Evolutionary conservation across 1,140 invertebrate genomes (phyloP).

Genomic region (Euura lappo): DNA sequence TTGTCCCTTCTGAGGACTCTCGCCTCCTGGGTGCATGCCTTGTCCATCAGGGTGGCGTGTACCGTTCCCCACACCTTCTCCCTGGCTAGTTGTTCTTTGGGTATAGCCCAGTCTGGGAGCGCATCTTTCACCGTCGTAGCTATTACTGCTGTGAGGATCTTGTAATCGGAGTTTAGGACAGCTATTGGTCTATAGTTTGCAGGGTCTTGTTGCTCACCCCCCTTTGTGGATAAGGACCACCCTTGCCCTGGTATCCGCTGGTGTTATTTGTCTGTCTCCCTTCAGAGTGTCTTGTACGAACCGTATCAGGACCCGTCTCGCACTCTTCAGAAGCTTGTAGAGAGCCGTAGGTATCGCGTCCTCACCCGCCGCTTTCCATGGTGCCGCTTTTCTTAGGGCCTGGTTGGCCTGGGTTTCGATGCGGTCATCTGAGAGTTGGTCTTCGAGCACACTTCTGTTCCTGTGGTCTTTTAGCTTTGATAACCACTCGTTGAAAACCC

Average conservation of each 20-base stretch:
- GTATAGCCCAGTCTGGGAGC: conserved; percentile 26
- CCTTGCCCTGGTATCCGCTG: conserved; percentile 14
- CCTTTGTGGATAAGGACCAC: conserved; percentile 6
- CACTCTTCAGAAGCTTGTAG: conserved; percentile 11
- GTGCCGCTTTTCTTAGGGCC: background rate
- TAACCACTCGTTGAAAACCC: conserved; percentile 10
- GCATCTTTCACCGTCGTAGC: conserved; percentile 16
- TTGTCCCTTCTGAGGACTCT: conserved; percentile 22
- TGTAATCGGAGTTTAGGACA: conserved; percentile 29
- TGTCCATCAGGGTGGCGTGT: conserved; percentile 30
- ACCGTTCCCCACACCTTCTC: conserved; percentile 22
- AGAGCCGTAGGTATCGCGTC: conserved; percentile 17
- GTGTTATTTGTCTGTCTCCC: background rate
- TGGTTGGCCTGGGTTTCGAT: background rate
- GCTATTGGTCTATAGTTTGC: conserved; percentile 37
- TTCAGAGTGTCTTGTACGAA: conserved; percentile 6
- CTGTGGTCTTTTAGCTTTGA: background rate
- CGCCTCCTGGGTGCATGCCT: background rate
- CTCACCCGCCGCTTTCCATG: background rate
- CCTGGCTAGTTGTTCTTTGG: conserved; percentile 21
- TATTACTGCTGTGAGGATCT: conserved; percentile 29
- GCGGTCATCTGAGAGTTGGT: background rate
- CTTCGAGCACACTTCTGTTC: background rate
- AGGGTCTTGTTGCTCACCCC: conserved; percentile 19
- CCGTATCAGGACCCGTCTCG: background rate